Percentiles rank a stretch among this genome's conserved stretches.
These are phyloP conservation scores for Volucella zonaria DNA, from an alignment of 2,888 invertebrate species.

Conservation along the genomic window DNA sequence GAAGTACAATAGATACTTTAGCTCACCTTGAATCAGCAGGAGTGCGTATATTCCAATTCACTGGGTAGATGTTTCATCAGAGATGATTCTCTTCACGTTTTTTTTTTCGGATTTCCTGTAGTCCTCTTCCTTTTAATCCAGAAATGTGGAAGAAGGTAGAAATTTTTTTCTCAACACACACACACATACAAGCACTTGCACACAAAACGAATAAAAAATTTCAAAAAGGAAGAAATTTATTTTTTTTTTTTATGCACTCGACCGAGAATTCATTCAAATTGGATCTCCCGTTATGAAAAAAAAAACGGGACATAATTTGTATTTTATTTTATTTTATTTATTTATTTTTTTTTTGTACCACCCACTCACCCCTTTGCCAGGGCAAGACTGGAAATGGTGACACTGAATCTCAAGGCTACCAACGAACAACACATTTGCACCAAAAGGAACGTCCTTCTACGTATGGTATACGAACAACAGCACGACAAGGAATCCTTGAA, in stretches of 20 bases:
- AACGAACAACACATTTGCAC: conserved; percentile 46
- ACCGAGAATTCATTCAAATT: conserved; percentile 37
- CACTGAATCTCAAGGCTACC: conserved; percentile 70
- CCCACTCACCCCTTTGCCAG: conserved; percentile 66
- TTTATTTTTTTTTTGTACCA: conserved; percentile 42
- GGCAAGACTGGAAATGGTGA: conserved; percentile 13
- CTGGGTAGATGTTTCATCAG: conserved; percentile 30
- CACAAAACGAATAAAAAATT: neutral
- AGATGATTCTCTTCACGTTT: conserved; percentile 4
- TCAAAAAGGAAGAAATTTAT: conserved; percentile 5
- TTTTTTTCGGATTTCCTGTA: neutral
- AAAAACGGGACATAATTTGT: conserved; percentile 5
- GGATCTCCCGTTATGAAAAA: conserved; percentile 42
- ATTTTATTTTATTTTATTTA: conserved; percentile 22
- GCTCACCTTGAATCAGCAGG: conserved; percentile 67
- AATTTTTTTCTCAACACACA: conserved; percentile 11
- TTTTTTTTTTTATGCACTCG: neutral
- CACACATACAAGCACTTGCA: neutral
- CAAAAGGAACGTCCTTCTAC: conserved; percentile 42
- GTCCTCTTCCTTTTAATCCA: conserved; percentile 29
- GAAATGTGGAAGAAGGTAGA: neutral
- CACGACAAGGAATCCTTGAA: conserved; percentile 49
- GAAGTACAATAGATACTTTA: conserved; percentile 16
- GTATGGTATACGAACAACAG: conserved; percentile 18
- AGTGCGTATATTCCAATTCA: conserved; percentile 63